Evolutionary conservation across 2,888 invertebrate species (phyloP).

Genomic region (Cheilosia variabilis): DNA sequence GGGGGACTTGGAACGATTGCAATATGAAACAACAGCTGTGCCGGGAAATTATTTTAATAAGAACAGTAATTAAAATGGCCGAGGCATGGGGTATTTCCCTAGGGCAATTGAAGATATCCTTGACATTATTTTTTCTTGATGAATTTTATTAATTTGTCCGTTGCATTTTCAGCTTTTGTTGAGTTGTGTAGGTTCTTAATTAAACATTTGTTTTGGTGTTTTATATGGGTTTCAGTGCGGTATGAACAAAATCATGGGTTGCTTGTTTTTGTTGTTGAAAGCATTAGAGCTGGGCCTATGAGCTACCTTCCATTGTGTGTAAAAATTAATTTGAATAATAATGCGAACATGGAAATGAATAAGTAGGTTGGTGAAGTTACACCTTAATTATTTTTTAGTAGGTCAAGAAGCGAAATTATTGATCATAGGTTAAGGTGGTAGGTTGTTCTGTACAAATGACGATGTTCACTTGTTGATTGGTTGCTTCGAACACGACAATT

Average conservation of each 20-base stretch:
- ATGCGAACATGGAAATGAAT: too few species aligned
- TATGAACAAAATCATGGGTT: not conserved
- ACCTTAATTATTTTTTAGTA: too few species aligned
- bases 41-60: conserved; percentile 28
- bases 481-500: too few species aligned
- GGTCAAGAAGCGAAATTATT: too few species aligned
- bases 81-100: not conserved
- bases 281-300: too few species aligned
- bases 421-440: too few species aligned
- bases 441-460: too few species aligned
- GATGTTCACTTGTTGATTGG: too few species aligned
- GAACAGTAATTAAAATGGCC: conserved; percentile 34
- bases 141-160: conserved; percentile 20
- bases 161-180: not conserved
- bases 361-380: too few species aligned
- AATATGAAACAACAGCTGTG: not conserved
- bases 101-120: conserved; percentile 20
- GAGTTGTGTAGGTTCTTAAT: not conserved
- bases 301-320: too few species aligned
- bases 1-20: not conserved
- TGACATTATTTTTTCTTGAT: conserved; percentile 23
- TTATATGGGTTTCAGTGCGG: not conserved
- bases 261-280: not conserved
- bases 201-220: not conserved
- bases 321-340: too few species aligned